These are phyloP conservation scores for Hippocampus comes DNA, from an alignment of 2,113 vertebrate genomes.

Conservation along the genomic window DNA sequence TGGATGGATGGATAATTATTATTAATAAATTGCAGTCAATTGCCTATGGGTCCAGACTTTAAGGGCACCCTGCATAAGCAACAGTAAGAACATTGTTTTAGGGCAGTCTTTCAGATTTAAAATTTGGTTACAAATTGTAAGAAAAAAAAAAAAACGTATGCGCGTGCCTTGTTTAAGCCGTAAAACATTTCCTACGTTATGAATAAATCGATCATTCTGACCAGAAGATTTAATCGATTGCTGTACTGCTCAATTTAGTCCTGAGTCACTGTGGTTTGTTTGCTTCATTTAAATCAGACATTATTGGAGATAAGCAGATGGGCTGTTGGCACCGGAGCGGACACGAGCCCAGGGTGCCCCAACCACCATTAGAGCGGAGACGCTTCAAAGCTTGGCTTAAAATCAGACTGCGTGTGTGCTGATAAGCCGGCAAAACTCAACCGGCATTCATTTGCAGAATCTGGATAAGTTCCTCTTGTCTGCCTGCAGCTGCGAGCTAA, in stretches of 20 bases:
- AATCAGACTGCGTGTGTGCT: slow-evolving; percentile 14
- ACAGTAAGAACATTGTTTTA: neutral
- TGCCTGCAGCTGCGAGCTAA: neutral
- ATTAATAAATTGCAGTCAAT: too few relatives aligned
- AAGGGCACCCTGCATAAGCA: too few relatives aligned
- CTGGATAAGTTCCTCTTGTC: neutral
- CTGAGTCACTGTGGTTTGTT: slow-evolving; percentile 27
- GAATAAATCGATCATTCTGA: neutral
- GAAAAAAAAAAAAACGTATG: neutral
- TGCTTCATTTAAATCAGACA: slow-evolving; percentile 31
- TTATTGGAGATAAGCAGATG: slow-evolving; percentile 47
- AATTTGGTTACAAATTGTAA: neutral
- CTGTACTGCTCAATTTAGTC: slow-evolving; percentile 1
- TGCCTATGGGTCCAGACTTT: too few relatives aligned
- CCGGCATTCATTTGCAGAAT: slow-evolving; percentile 2
- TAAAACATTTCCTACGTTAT: neutral
- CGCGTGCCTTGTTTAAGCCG: neutral
- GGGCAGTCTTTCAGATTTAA: neutral
- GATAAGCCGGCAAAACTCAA: slow-evolving; percentile 32
- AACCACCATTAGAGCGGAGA: slow-evolving; percentile 2
- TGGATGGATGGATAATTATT: too few relatives aligned
- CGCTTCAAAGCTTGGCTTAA: slow-evolving; percentile 15
- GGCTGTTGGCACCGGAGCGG: slow-evolving; percentile 24
- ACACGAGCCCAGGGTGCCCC: slow-evolving; percentile 11
- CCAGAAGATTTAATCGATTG: slow-evolving; percentile 23